These are phyloP conservation scores for Ophion ellenae DNA, from an alignment of 2,888 invertebrate species.

Conservation along the genomic window DNA sequence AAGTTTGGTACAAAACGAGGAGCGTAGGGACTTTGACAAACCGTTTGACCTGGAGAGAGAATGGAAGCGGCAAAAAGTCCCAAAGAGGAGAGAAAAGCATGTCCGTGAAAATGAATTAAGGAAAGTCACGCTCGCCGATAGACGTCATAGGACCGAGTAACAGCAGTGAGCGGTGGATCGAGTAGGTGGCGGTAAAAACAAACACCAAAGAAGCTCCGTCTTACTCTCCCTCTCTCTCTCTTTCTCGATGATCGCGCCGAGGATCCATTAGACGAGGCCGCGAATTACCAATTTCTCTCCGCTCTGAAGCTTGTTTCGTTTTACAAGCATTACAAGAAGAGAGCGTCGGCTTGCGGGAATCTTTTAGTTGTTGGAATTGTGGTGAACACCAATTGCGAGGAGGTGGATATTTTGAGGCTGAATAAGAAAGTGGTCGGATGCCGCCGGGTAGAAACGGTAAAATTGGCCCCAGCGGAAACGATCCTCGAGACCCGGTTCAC, in stretches of 20 bases:
- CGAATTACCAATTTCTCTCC: constrained; percentile 44
- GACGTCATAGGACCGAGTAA: constrained; percentile 24
- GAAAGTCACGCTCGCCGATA: constrained; percentile 66
- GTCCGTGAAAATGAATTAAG: constrained; percentile 68
- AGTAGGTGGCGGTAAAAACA: constrained; percentile 59
- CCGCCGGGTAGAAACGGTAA: constrained; percentile 56
- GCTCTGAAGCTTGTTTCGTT: constrained; percentile 33
- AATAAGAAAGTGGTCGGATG: constrained; percentile 38
- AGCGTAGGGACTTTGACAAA: constrained; percentile 12
- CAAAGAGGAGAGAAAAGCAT: constrained; percentile 36
- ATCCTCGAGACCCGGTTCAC: constrained; percentile 16
- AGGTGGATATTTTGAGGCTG: neutral
- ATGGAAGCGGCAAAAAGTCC: constrained; percentile 18
- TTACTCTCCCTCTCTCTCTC: neutral
- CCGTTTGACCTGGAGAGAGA: constrained; percentile 21
- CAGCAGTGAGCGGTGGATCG: constrained; percentile 45
- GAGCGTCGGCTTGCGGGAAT: neutral
- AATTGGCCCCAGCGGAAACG: constrained; percentile 53
- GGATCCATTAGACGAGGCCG: constrained; percentile 60
- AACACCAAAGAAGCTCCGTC: constrained; percentile 64
- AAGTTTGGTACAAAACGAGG: constrained; percentile 11
- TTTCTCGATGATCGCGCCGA: constrained; percentile 64
- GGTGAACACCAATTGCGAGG: constrained; percentile 21
- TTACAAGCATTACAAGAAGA: constrained; percentile 32
- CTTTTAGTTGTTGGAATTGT: neutral